Conservation (phyloP, 2,113 vertebrate species). For the Gila orcuttii region DNA sequence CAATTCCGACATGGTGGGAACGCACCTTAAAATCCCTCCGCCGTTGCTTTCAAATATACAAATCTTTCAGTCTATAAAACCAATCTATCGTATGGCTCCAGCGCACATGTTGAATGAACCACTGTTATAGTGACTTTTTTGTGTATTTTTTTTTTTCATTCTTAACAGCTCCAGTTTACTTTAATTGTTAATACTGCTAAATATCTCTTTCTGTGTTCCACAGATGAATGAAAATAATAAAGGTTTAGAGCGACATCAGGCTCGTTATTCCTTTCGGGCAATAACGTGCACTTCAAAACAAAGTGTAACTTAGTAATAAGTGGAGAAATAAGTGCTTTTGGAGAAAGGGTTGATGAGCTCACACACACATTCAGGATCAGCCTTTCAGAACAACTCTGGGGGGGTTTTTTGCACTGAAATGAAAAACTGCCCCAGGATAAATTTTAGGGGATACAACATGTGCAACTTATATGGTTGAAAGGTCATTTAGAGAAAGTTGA, state of each 20-base stretch:
- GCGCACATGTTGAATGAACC: neutral
- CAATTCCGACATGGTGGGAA: too few relatives aligned
- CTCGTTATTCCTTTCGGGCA: neutral
- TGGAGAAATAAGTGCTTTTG: conserved; percentile 12
- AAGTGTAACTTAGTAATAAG: conserved; percentile 42
- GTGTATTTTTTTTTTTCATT: neutral
- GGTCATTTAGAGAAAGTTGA: neutral
- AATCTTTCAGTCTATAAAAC: neutral
- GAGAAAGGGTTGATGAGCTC: neutral
- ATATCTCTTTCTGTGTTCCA: neutral
- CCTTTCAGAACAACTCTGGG: conserved; percentile 20
- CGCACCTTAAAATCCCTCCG: too few relatives aligned
- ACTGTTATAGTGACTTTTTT: neutral
- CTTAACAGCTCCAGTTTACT: neutral
- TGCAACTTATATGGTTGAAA: conserved; percentile 13
- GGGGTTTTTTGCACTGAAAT: neutral
- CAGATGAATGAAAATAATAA: neutral
- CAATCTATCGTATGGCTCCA: neutral
- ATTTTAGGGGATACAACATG: neutral
- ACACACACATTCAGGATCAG: conserved; percentile 31
- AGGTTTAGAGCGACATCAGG: neutral
- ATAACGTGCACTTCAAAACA: conserved; percentile 50
- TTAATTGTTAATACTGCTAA: neutral
- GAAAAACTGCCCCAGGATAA: conserved; percentile 25
- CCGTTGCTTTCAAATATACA: neutral